These are phyloP conservation scores for Trissolcus japonicus DNA, from an alignment of 2,888 invertebrate genomes.

Conservation along the genomic window DNA sequence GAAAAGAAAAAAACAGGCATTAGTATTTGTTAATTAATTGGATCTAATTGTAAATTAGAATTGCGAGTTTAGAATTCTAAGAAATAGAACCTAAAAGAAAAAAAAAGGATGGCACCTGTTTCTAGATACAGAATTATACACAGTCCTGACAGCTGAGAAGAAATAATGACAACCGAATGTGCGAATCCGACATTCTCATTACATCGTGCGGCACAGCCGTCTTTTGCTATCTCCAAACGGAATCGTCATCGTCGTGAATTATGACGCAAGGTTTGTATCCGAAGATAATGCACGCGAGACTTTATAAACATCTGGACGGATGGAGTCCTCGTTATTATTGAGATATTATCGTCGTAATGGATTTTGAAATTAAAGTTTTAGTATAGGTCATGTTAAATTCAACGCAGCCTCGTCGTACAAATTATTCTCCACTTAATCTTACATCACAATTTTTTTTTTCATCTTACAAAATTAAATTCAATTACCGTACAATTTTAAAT, in stretches of 20 bases:
- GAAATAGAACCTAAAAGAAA: not conserved
- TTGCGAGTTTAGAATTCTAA: not conserved
- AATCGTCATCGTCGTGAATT: conserved; percentile 37
- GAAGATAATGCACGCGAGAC: conserved; percentile 29
- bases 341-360: conserved; percentile 29
- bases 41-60: too few relatives aligned
- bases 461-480: too few relatives aligned
- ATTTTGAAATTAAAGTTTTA: conserved; percentile 38
- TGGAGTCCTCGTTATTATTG: conserved; percentile 27
- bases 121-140: not conserved
- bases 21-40: not conserved
- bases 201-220: conserved; percentile 5
- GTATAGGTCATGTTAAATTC: conserved; percentile 34
- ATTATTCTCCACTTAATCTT: not conserved
- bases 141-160: conserved; percentile 6
- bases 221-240: conserved; percentile 27
- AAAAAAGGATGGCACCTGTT: not conserved
- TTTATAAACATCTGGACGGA: conserved; percentile 40
- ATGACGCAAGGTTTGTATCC: conserved; percentile 33
- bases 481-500: too few relatives aligned
- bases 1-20: conserved; percentile 31
- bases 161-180: conserved; percentile 10
- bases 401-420: conserved; percentile 11
- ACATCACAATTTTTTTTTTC: too few relatives aligned
- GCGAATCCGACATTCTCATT: conserved; percentile 26